Evolutionary conservation across 2,888 invertebrate species (phyloP).

Genomic region (Tolmerus cingulatus): DNA sequence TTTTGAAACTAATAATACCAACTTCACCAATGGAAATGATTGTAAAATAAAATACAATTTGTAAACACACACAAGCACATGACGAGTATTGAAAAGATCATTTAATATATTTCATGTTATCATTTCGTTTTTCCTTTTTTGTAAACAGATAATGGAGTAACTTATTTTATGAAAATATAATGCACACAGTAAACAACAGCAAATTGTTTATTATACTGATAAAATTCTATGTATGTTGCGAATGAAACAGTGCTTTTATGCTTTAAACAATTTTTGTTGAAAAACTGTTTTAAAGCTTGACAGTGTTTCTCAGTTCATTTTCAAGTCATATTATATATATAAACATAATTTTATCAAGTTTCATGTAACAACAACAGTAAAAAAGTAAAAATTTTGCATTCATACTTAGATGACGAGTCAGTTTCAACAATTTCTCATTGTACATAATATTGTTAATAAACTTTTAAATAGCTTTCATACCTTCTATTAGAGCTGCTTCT

Average conservation of each 20-base stretch:
- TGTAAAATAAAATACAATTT: slow-evolving; percentile 8
- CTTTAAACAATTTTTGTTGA: slow-evolving; percentile 19
- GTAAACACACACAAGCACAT: slow-evolving; percentile 36
- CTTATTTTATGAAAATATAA: slow-evolving; percentile 4
- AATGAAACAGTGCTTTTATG: slow-evolving; percentile 43
- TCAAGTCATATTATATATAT: background rate
- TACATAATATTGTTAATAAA: background rate
- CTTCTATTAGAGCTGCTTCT: background rate
- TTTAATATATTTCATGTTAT: slow-evolving; percentile 3
- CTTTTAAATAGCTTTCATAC: background rate
- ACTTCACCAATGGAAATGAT: background rate
- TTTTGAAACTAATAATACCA: background rate
- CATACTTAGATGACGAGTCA: background rate
- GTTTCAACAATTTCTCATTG: background rate
- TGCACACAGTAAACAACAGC: slow-evolving; percentile 33
- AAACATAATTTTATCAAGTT: background rate
- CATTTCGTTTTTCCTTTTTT: background rate
- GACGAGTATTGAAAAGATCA: background rate
- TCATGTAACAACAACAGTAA: background rate
- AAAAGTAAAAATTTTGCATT: background rate
- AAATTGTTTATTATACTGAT: background rate
- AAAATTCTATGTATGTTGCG: slow-evolving; percentile 23
- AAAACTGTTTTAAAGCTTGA: slow-evolving; percentile 14
- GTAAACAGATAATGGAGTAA: background rate
- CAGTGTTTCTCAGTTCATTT: slow-evolving; percentile 9